These are phyloP conservation scores for Sorex araneus DNA, from an alignment of 2,113 vertebrate genomes.

Conservation along the genomic window DNA sequence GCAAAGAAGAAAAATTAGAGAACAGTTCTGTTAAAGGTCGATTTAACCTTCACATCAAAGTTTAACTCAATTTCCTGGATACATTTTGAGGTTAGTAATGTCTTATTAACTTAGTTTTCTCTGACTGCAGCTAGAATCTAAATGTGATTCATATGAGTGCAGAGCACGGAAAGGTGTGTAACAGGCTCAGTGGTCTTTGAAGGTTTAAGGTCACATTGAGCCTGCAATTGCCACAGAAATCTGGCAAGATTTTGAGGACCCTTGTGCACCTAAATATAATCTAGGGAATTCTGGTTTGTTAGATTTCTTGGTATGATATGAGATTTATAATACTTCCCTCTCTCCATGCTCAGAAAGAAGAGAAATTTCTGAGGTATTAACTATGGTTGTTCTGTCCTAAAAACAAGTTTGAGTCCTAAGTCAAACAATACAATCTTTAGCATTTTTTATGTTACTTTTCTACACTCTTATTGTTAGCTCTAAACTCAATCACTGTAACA, in stretches of 20 bases:
- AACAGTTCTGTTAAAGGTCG: slow-evolving; percentile 76
- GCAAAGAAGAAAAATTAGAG: slow-evolving; percentile 72
- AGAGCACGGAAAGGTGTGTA: neutral
- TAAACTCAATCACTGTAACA: no score
- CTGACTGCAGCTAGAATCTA: slow-evolving; percentile 74
- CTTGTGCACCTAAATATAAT: neutral
- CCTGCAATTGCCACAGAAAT: neutral
- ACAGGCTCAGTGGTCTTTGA: slow-evolving; percentile 5
- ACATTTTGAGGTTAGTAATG: slow-evolving; percentile 75
- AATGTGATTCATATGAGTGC: slow-evolving; percentile 59
- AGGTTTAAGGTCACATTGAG: neutral
- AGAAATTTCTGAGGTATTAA: neutral
- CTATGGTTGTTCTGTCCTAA: neutral
- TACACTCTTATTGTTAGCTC: neutral
- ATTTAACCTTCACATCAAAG: slow-evolving; percentile 82
- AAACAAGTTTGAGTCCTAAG: neutral
- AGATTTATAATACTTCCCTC: neutral
- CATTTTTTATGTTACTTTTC: neutral
- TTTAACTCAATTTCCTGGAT: slow-evolving; percentile 81
- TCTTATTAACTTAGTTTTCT: slow-evolving; percentile 82
- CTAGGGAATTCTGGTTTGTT: neutral
- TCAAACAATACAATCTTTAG: neutral
- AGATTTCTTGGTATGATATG: neutral
- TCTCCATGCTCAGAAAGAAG: neutral
- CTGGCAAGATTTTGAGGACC: neutral